Evolutionary conservation across 2,888 invertebrate genomes (phyloP).

Genomic region (Luperina testacea): DNA sequence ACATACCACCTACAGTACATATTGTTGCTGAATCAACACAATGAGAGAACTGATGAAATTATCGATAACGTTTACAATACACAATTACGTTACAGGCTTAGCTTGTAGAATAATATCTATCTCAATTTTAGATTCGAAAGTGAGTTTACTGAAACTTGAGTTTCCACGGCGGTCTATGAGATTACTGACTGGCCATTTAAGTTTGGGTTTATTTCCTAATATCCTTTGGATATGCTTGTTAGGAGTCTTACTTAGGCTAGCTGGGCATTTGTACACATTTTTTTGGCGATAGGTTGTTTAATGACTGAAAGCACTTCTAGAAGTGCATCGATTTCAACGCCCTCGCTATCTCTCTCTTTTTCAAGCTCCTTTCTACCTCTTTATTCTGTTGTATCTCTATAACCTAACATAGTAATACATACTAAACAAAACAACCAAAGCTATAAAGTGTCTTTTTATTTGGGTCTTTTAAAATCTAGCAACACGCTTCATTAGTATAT

Average conservation of each 20-base stretch:
- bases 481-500: not conserved
- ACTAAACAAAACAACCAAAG: not conserved
- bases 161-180: conserved; percentile 1
- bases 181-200: not conserved
- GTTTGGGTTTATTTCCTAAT: not conserved
- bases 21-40: conserved; percentile 53
- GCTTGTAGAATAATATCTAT: conserved; percentile 15
- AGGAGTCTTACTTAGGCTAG: not conserved
- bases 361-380: not conserved
- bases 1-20: conserved; percentile 46
- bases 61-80: conserved; percentile 55
- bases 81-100: conserved; percentile 29
- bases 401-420: not conserved
- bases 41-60: conserved; percentile 54
- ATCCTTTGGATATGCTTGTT: not conserved
- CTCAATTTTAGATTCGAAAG: conserved; percentile 16
- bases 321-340: not conserved
- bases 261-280: not conserved
- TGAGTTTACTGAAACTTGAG: not conserved
- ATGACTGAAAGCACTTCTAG: not conserved
- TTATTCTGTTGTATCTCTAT: not conserved
- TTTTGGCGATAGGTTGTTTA: not conserved
- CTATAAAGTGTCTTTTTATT: not conserved
- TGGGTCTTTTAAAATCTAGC: not conserved
- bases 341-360: not conserved